Percentiles rank a stretch among this genome's conserved stretches.
These are phyloP conservation scores for Melanotus villosus DNA, from an alignment of 2,888 invertebrate species.

Conservation along the genomic window DNA sequence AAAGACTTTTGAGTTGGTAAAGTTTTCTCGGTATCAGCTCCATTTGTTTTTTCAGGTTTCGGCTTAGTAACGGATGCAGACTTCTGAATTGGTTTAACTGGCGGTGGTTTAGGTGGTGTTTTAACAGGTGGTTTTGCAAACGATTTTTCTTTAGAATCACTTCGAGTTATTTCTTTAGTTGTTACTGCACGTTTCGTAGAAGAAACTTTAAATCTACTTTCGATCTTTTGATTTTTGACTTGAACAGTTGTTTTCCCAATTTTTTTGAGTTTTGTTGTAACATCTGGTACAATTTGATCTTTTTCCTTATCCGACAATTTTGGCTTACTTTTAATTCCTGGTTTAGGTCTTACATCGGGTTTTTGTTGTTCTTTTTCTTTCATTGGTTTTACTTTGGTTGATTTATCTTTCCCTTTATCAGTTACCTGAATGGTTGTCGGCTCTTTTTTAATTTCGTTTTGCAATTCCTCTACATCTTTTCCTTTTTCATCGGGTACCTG, in stretches of 20 bases:
- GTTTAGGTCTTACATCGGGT: conserved; percentile 43
- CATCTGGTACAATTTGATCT: conserved; percentile 68
- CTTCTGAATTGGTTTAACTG: conserved; percentile 66
- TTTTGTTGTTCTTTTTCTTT: conserved; percentile 31
- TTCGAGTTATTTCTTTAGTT: conserved; percentile 42
- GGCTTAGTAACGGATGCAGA: conserved; percentile 24
- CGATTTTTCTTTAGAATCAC: conserved; percentile 49
- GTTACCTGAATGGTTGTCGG: conserved; percentile 45
- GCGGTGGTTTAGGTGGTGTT: conserved; percentile 66
- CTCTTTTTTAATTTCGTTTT: background rate
- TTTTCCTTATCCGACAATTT: conserved; percentile 61
- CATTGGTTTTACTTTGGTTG: conserved; percentile 66
- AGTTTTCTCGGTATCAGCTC: conserved; percentile 28
- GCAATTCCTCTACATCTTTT: conserved; percentile 9
- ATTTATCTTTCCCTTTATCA: conserved; percentile 64
- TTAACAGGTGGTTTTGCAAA: conserved; percentile 47
- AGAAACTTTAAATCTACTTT: conserved; percentile 41
- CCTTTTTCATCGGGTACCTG: conserved; percentile 57
- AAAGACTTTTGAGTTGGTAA: conserved; percentile 69
- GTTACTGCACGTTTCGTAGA: conserved; percentile 40
- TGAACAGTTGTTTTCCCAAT: conserved; percentile 51
- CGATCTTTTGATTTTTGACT: conserved; percentile 46
- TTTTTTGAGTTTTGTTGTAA: conserved; percentile 58
- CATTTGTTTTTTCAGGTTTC: background rate
- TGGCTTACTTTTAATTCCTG: conserved; percentile 43